Base-by-base conservation (phyloP, 2,113 vertebrate species). In the Apodemus sylvaticus region DNA sequence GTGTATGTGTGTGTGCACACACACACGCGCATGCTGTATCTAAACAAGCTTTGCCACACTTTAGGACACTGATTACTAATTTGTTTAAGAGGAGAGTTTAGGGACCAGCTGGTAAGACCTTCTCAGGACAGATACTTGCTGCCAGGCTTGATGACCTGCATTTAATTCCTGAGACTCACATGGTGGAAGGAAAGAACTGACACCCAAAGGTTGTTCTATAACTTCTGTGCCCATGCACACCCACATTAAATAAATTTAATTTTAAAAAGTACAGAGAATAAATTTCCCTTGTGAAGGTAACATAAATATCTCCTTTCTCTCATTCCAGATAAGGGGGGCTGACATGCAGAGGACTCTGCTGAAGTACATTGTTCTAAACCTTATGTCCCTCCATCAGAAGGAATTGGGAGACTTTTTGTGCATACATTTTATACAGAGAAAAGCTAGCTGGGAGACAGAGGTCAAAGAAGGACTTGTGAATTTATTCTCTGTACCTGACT, bases 21-120 rank as follows among this genome's bases (percentile, higher is more conserved):
- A 45, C 53, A 26, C 86, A 77, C 74, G 86, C 86, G 92, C 89
- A 34, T 93, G 79, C 70, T 86, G 36, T 71, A 71, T 82, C 86
- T 86, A 94, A 90, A 42, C 51, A 92, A 74, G 71, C 55, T 94
- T 77, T 88, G 24, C 53, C 39, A 71, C 12, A 88, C 12, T 42
- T 34, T 66, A 74, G 58, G 34, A 13, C 60, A 92, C 26, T 76
- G 36, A 73, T 36, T 74, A 10, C 24, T 86, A 74, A 86, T 39
- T n/a, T 53, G 34, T 36, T 71, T 86, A 48, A 86, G 64, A 76
- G 34, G 22, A 74, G 22, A 26, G 16, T 19, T 45, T 85, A 42
- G 26, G 55, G 22, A 26, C 26, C 14, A 45, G 14, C 58, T 31
- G 58, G 14, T n/a, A 85, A 60, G 36, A 11, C 64, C 24, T 62